phyloP scores from a whole-genome alignment of 2,888 invertebrate species.

The Oscheius sp. region DNA sequence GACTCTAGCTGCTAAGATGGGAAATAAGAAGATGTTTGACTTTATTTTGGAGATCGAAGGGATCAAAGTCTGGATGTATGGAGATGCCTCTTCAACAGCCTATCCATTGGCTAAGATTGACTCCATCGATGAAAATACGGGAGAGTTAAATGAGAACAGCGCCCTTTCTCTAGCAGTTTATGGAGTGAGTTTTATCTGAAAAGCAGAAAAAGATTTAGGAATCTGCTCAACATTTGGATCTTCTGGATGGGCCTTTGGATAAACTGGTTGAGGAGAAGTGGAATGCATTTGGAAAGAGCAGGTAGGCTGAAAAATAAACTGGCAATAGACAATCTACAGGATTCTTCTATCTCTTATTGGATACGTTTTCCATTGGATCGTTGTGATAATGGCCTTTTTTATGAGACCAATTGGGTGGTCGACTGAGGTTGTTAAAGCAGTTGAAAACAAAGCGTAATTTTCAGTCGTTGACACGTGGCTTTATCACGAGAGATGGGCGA shows the following conservation, averaged over 20 bases:
- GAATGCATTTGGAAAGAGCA: conserved; percentile 91
- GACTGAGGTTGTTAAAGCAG: conserved; percentile 42
- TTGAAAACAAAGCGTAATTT: background rate
- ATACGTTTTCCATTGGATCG: conserved; percentile 87
- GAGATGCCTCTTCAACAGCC: conserved; percentile 76
- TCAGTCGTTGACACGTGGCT: background rate
- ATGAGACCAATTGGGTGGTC: conserved; percentile 76
- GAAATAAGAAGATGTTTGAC: conserved; percentile 88
- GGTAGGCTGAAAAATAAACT: conserved; percentile 75
- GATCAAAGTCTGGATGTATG: conserved; percentile 96
- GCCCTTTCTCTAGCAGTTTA: conserved; percentile 94
- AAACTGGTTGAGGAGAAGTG: conserved; percentile 94
- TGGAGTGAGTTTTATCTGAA: conserved; percentile 77
- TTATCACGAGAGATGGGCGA: background rate
- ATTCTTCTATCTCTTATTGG: conserved; percentile 79
- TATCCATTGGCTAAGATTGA: conserved; percentile 88
- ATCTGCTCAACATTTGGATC: conserved; percentile 89
- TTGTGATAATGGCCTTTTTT: conserved; percentile 87
- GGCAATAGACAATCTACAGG: background rate
- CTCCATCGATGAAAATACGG: conserved; percentile 89
- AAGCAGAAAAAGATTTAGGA: conserved; percentile 77
- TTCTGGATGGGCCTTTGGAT: conserved; percentile 91
- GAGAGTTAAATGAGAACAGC: conserved; percentile 92
- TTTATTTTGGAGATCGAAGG: conserved; percentile 94
- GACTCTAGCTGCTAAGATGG: conserved; percentile 90